Conservation (phyloP, 2,888 invertebrate species). For the Lapara coniferarum region DNA sequence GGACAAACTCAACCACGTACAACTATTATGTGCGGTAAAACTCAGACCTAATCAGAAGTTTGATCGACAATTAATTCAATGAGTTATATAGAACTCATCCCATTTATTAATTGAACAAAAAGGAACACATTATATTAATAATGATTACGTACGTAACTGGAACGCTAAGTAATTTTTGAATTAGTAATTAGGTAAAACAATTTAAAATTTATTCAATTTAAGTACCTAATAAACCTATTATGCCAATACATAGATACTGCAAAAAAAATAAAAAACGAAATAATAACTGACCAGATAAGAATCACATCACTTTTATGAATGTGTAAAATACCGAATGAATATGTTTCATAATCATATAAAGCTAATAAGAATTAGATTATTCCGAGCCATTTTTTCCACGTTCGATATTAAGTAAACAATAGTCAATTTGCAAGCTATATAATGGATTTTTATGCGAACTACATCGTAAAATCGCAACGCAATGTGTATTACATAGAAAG, state of each 20-base stretch:
- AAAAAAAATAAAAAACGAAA: not conserved
- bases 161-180: too few species aligned
- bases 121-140: too few species aligned
- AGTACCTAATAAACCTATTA: too few species aligned
- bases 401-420: conserved; percentile 26
- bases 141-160: too few species aligned
- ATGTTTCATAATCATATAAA: not conserved
- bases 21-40: too few species aligned
- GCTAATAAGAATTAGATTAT: not conserved
- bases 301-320: not conserved
- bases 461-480: conserved; percentile 28
- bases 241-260: not conserved
- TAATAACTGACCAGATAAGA: not conserved
- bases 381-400: conserved; percentile 23
- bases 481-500: conserved; percentile 21
- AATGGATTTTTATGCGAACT: conserved; percentile 24
- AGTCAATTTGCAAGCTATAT: conserved; percentile 19
- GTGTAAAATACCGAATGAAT: not conserved
- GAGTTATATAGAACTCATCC: too few species aligned
- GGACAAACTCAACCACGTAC: too few species aligned
- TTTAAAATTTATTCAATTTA: too few species aligned
- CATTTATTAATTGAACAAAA: too few species aligned
- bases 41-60: too few species aligned
- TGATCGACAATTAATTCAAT: too few species aligned
- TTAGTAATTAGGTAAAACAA: too few species aligned